These are phyloP conservation scores for Stenoptilia bipunctidactyla DNA, from an alignment of 2,888 invertebrate species.

Conservation along the genomic window DNA sequence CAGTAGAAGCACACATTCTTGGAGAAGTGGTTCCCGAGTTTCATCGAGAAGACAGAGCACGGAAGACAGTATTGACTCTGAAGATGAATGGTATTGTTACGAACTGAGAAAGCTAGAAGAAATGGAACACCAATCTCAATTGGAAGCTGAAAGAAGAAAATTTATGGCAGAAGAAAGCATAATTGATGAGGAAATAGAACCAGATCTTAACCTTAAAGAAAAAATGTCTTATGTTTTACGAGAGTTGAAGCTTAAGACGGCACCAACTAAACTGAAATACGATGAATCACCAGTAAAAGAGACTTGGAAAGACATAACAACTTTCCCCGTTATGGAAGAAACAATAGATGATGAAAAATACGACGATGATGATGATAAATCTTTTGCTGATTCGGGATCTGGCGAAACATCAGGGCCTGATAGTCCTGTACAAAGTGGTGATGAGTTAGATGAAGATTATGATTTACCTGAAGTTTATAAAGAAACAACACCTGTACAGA, in stretches of 20 bases:
- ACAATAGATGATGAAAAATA: slow-evolving; percentile 34
- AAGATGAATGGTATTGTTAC: slow-evolving; percentile 94
- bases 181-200: slow-evolving; percentile 63
- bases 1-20: slow-evolving; percentile 88
- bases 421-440: slow-evolving; percentile 82
- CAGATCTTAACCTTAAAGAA: slow-evolving; percentile 79
- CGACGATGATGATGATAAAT: slow-evolving; percentile 46
- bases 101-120: slow-evolving; percentile 89
- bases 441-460: slow-evolving; percentile 78
- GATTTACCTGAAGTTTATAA: slow-evolving; percentile 62
- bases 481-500: slow-evolving; percentile 29
- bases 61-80: slow-evolving; percentile 93
- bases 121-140: slow-evolving; percentile 81
- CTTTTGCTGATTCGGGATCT: slow-evolving; percentile 75
- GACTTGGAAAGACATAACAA: slow-evolving; percentile 58
- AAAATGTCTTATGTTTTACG: slow-evolving; percentile 84
- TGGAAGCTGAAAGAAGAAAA: slow-evolving; percentile 75
- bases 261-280: slow-evolving; percentile 47
- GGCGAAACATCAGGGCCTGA: slow-evolving; percentile 93
- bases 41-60: slow-evolving; percentile 91
- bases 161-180: slow-evolving; percentile 73
- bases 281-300: slow-evolving; percentile 47
- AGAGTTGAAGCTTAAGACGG: slow-evolving; percentile 81
- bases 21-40: slow-evolving; percentile 86
- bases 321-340: slow-evolving; percentile 63